phyloP scores from a whole-genome alignment of 2,888 invertebrate genomes.

The Rhingia campestris region DNA sequence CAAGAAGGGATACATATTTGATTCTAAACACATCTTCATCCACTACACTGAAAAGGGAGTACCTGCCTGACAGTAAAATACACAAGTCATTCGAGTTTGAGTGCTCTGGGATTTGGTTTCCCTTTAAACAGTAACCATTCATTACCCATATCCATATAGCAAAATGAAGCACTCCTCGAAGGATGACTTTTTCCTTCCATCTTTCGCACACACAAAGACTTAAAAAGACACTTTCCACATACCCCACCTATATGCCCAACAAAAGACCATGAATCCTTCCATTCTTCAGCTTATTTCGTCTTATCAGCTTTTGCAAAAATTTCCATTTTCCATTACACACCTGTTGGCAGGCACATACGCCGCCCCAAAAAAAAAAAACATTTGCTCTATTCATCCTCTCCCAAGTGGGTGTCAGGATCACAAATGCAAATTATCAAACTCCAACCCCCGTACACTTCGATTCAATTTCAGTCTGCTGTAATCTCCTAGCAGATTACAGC shows the following conservation, averaged over 20 bases:
- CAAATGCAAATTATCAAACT: constrained; percentile 43
- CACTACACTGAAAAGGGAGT: too few species aligned
- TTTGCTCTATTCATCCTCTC: constrained; percentile 3
- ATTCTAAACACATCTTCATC: too few species aligned
- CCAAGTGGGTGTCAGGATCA: constrained; percentile 6
- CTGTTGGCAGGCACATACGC: constrained; percentile 27
- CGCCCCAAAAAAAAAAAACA: neutral
- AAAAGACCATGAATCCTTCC: constrained; percentile 1
- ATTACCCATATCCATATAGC: too few species aligned
- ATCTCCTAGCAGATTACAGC: constrained; percentile 52
- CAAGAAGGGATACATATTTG: too few species aligned
- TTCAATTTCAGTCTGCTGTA: constrained; percentile 52
- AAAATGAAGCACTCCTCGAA: too few species aligned
- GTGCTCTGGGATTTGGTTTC: too few species aligned
- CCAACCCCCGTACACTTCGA: constrained; percentile 26
- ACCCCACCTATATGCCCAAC: neutral
- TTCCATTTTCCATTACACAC: constrained; percentile 18
- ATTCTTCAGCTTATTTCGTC: constrained; percentile 27
- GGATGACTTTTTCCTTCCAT: too few species aligned
- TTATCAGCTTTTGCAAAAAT: constrained; percentile 22
- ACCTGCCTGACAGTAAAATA: too few species aligned
- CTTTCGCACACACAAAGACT: neutral
- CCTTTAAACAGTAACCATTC: too few species aligned
- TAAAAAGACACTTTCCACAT: neutral
- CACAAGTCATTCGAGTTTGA: too few species aligned